phyloP scores from a whole-genome alignment of 2,113 vertebrate genomes.

The Laticauda colubrina region DNA sequence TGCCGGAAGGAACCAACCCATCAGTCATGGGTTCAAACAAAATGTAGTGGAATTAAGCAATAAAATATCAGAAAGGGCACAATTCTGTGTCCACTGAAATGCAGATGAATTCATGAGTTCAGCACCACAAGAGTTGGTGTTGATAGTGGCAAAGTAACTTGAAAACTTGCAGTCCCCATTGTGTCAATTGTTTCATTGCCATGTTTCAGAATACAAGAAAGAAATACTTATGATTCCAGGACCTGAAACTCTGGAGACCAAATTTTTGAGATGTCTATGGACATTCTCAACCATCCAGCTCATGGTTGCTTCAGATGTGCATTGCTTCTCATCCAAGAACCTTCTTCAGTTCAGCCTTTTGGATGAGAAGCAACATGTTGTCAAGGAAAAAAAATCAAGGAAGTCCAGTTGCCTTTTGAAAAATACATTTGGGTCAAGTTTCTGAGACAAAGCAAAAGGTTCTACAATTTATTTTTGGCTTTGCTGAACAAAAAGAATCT shows the following conservation, averaged over 20 bases:
- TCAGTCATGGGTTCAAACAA: neutral
- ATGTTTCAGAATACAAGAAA: neutral
- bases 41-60: neutral
- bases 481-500: neutral
- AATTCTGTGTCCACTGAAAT: neutral
- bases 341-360: too few species aligned
- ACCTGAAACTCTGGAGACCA: neutral
- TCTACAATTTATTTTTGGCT: neutral
- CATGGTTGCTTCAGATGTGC: too few species aligned
- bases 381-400: too few species aligned
- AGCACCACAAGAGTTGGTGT: neutral
- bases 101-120: neutral
- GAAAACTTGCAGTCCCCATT: neutral
- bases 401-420: too few species aligned
- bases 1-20: neutral
- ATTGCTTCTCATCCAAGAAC: too few species aligned
- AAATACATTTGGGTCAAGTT: neutral
- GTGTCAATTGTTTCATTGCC: neutral
- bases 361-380: too few species aligned
- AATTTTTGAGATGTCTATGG: too few species aligned
- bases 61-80: neutral
- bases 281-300: too few species aligned
- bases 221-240: neutral
- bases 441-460: neutral
- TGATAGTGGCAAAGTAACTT: neutral